A percentile compares a stretch with the other conserved stretches of the same genome.
phyloP scores from a whole-genome alignment of 2,888 invertebrate genomes.

The Cenopis cana region DNA sequence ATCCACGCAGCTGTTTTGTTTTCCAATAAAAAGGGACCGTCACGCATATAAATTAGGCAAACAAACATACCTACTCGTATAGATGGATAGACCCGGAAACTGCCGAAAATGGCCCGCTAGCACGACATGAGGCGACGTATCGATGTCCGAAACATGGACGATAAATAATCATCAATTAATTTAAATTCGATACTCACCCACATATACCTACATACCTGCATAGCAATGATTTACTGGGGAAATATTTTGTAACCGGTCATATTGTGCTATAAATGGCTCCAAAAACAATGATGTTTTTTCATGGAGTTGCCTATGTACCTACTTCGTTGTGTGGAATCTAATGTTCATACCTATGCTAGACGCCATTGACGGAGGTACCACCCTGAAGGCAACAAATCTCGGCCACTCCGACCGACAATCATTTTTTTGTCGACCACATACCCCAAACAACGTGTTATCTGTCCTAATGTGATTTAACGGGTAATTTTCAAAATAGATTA shows the following conservation, averaged over 20 bases:
- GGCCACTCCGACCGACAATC: constrained; percentile 73
- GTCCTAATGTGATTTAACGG: constrained; percentile 84
- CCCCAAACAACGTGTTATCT: constrained; percentile 81
- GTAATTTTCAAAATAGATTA: constrained; percentile 83
- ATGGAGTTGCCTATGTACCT: constrained; percentile 59
- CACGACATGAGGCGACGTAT: constrained; percentile 62
- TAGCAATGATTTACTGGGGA: constrained; percentile 65
- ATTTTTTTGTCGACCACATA: constrained; percentile 76
- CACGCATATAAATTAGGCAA: constrained; percentile 66
- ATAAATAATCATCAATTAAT: constrained; percentile 74
- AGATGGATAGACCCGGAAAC: constrained; percentile 66
- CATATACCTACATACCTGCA: constrained; percentile 57
- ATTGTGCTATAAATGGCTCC: constrained; percentile 51
- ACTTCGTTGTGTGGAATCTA: constrained; percentile 14
- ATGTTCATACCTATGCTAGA: constrained; percentile 58
- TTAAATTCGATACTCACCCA: constrained; percentile 75
- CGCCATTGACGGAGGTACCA: constrained; percentile 74
- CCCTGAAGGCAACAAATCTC: constrained; percentile 80
- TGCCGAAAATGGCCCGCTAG: constrained; percentile 67
- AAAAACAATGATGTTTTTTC: constrained; percentile 45
- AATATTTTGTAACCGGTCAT: constrained; percentile 28
- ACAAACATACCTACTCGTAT: constrained; percentile 50
- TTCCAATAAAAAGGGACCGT: constrained; percentile 59
- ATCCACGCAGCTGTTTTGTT: constrained; percentile 56
- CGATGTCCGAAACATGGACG: constrained; percentile 65